phyloP scores from a whole-genome alignment of 1,140 invertebrate genomes.

The Drosophila carrolli region DNA sequence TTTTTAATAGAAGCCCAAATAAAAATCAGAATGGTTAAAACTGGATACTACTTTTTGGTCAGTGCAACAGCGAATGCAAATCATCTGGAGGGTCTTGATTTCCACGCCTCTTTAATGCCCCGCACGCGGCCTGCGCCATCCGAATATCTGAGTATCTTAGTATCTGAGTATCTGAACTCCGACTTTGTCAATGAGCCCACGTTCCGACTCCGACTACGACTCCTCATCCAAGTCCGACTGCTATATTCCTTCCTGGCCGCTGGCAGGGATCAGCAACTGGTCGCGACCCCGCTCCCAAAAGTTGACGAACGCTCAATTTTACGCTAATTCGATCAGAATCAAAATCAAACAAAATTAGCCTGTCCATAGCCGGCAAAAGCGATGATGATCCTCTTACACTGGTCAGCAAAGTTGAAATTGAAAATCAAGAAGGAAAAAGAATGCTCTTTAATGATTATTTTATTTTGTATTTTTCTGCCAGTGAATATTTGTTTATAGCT shows the following conservation, averaged over 20 bases:
- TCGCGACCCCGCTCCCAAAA: conserved; percentile 51
- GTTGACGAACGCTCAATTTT: conserved; percentile 76
- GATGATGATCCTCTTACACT: conserved; percentile 52
- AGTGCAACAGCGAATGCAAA: conserved; percentile 51
- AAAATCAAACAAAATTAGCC: conserved; percentile 80
- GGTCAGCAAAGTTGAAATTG: background rate
- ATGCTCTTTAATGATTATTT: too few species aligned
- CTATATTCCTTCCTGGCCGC: background rate
- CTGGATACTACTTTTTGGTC: background rate
- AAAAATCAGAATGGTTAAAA: too few species aligned
- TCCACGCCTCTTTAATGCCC: conserved; percentile 66
- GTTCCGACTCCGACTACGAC: conserved; percentile 24
- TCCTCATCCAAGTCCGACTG: background rate
- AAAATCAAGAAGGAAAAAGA: background rate
- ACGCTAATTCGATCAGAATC: conserved; percentile 78
- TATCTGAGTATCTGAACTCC: conserved; percentile 60
- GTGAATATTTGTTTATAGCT: too few species aligned
- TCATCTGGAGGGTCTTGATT: conserved; percentile 35
- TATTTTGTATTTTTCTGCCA: too few species aligned
- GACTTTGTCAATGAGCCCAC: conserved; percentile 73
- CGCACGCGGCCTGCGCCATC: conserved; percentile 62
- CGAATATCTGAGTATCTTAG: conserved; percentile 40
- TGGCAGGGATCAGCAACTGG: conserved; percentile 21
- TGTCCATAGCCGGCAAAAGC: conserved; percentile 37
- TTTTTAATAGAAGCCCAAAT: too few species aligned